phyloP scores from a whole-genome alignment of 1,140 invertebrate species.

The Bombus cullumanus region DNA sequence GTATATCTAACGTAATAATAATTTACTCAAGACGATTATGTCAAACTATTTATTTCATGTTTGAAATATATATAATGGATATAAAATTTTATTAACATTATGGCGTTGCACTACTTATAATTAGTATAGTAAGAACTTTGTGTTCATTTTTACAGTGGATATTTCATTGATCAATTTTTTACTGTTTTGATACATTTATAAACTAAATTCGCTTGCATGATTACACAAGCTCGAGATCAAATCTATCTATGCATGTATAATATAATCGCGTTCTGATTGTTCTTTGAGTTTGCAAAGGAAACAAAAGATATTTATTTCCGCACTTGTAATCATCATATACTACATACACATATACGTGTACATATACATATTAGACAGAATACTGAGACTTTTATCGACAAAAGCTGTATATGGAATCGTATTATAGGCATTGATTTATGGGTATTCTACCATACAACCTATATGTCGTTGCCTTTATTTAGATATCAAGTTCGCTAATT shows the following conservation, averaged over 20 bases:
- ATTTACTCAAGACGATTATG: not conserved
- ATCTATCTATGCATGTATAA: too few species aligned
- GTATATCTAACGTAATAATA: not conserved
- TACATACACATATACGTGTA: too few species aligned
- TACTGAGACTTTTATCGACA: too few species aligned
- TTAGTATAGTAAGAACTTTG: not conserved
- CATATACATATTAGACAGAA: too few species aligned
- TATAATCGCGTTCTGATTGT: too few species aligned
- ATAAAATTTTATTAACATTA: not conserved
- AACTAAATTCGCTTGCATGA: not conserved
- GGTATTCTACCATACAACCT: too few species aligned
- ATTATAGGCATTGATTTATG: not conserved
- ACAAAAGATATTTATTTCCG: too few species aligned
- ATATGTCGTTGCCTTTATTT: too few species aligned
- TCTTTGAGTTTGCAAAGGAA: too few species aligned
- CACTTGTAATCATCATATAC: too few species aligned
- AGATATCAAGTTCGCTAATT: not conserved
- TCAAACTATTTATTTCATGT: not conserved
- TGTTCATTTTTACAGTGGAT: not conserved
- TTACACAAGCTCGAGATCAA: not conserved
- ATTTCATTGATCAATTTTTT: not conserved
- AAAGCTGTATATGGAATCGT: too few species aligned
- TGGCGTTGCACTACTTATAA: too few species aligned
- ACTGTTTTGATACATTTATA: not conserved
- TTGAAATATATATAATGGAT: not conserved